Percentiles rank a stretch among this genome's conserved stretches.
Conservation (phyloP, 1,140 invertebrate genomes). For the Pristionchus pacificus region DNA sequence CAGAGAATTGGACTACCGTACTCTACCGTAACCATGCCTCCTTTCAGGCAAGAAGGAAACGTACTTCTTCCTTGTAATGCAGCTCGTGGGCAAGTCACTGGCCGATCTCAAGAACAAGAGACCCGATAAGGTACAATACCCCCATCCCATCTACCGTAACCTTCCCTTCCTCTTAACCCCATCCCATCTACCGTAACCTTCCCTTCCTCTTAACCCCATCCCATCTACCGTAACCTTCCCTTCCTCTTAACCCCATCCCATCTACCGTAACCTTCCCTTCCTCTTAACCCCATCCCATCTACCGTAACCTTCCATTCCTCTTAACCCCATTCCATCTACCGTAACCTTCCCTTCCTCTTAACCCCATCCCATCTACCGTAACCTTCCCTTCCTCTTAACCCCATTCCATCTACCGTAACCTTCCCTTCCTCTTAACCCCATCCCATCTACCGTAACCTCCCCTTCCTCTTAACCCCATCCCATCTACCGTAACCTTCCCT, state of each 20-base stretch:
- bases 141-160: not conserved
- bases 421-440: no score
- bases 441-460: no score
- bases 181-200: no score
- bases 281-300: not conserved
- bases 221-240: no score
- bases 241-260: no score
- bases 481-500: no score
- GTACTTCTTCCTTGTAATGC: constrained; percentile 31
- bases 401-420: no score
- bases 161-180: not conserved
- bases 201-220: no score
- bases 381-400: not conserved
- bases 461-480: no score
- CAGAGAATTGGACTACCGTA: not conserved
- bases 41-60: constrained; percentile 24
- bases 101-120: constrained; percentile 28
- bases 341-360: not conserved
- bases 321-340: no score
- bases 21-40: not conserved
- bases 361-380: no score
- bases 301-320: not conserved
- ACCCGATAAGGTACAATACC: not conserved
- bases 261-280: no score
- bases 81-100: constrained; percentile 26